Percentiles rank a stretch among this genome's conserved stretches.
These are phyloP conservation scores for Colletes gigas DNA, from an alignment of 1,140 invertebrate species.

Conservation along the genomic window DNA sequence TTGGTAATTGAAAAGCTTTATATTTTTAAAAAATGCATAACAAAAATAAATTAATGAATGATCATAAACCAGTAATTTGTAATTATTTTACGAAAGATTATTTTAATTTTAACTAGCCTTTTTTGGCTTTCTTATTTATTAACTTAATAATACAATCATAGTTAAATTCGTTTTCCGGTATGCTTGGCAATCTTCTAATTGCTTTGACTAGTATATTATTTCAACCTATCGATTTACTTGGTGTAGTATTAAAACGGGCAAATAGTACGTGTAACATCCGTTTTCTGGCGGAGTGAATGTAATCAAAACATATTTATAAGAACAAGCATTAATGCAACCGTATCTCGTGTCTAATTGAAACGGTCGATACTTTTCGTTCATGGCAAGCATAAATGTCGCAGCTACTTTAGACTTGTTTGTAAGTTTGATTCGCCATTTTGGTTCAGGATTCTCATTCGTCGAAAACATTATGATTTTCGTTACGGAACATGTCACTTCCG, in stretches of 20 bases:
- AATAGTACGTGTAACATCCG: slow-evolving; percentile 59
- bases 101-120: too few species aligned
- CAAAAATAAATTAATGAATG: too few species aligned
- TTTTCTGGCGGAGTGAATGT: slow-evolving; percentile 55
- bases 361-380: slow-evolving; percentile 57
- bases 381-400: slow-evolving; percentile 68
- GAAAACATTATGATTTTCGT: slow-evolving; percentile 42
- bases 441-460: neutral
- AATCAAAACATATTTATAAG: slow-evolving; percentile 61
- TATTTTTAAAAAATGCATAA: too few species aligned
- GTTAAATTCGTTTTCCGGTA: too few species aligned
- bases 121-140: too few species aligned
- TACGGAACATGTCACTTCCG: slow-evolving; percentile 20
- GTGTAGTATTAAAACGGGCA: slow-evolving; percentile 66
- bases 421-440: slow-evolving; percentile 64
- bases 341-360: slow-evolving; percentile 63
- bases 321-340: slow-evolving; percentile 59
- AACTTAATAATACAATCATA: too few species aligned
- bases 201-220: neutral
- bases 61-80: too few species aligned
- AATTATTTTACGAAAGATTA: too few species aligned
- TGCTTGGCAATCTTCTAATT: neutral
- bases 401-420: slow-evolving; percentile 63
- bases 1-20: too few species aligned
- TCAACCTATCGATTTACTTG: slow-evolving; percentile 59